Evolutionary conservation across 2,888 invertebrate genomes (phyloP).

Genomic region (Catocala fraxini): DNA sequence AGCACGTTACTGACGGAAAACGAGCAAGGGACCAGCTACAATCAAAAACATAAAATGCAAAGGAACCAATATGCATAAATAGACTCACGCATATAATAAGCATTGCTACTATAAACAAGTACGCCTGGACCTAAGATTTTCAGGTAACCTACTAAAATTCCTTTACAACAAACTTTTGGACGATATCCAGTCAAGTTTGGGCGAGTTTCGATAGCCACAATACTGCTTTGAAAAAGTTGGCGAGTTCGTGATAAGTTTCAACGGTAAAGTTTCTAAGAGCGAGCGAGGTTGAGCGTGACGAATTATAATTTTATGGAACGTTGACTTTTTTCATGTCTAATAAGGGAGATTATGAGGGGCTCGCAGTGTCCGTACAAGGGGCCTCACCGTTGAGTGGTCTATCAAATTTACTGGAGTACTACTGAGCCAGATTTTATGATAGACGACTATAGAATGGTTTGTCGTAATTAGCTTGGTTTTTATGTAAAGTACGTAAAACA

Average conservation of each 20-base stretch:
- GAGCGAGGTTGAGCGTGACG: constrained; percentile 10
- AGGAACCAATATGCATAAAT: too few species aligned
- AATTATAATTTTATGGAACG: constrained; percentile 24
- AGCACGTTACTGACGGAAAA: too few species aligned
- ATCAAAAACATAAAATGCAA: too few species aligned
- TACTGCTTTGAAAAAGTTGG: constrained; percentile 20
- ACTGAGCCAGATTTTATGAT: neutral
- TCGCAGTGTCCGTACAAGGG: neutral
- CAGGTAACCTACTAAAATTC: constrained; percentile 1
- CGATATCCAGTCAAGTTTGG: constrained; percentile 19
- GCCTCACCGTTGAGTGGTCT: neutral
- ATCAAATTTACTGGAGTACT: neutral
- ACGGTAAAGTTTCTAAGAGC: constrained; percentile 13
- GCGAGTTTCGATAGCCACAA: constrained; percentile 11
- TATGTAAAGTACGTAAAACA: too few species aligned
- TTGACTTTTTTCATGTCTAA: constrained; percentile 13
- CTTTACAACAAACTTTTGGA: constrained; percentile 29
- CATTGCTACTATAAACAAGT: too few species aligned
- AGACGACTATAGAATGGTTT: too few species aligned
- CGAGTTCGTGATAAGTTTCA: constrained; percentile 16
- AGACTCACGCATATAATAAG: fast-evolving
- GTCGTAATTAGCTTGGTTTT: too few species aligned
- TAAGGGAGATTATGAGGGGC: constrained; percentile 1
- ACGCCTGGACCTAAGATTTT: too few species aligned
- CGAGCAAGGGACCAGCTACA: too few species aligned